Evolutionary conservation across 2,797 vertebrate species (phyloP).

Genomic region (Hoplostethus mediterraneus): DNA sequence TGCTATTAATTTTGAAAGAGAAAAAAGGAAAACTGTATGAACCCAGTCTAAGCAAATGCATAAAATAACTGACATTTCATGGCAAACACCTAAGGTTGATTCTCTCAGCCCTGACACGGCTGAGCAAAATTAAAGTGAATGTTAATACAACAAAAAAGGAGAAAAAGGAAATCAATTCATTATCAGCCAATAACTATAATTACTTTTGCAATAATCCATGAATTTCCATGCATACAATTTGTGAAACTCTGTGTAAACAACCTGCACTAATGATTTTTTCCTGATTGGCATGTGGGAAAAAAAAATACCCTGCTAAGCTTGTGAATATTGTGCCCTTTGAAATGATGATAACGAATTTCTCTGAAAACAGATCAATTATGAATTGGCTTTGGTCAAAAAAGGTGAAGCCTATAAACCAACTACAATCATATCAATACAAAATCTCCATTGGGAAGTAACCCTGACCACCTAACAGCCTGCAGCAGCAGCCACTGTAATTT

Average conservation of each 20-base stretch:
- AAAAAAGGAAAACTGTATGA: slow-evolving; percentile 18
- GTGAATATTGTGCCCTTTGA: too few species aligned
- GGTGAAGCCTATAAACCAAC: too few species aligned
- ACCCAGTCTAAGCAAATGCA: not conserved
- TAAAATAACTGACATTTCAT: not conserved
- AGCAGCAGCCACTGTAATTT: too few species aligned
- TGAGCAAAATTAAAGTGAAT: not conserved
- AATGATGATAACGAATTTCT: too few species aligned
- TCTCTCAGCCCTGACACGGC: not conserved
- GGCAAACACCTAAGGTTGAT: not conserved
- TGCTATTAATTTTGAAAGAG: slow-evolving; percentile 51
- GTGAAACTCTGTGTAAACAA: slow-evolving; percentile 12
- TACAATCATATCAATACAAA: too few species aligned
- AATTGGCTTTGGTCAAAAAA: too few species aligned
- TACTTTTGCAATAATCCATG: slow-evolving; percentile 20
- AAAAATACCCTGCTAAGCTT: too few species aligned
- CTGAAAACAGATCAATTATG: too few species aligned
- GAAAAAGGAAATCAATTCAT: slow-evolving; percentile 45
- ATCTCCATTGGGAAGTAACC: too few species aligned
- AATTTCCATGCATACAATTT: not conserved
- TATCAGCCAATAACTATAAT: slow-evolving; percentile 74
- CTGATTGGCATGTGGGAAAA: too few species aligned
- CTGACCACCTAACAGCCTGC: too few species aligned
- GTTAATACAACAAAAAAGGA: not conserved
- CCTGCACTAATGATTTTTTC: slow-evolving; percentile 3